Evolutionary conservation across 1,140 invertebrate genomes (phyloP).

Genomic region (Varroa destructor): DNA sequence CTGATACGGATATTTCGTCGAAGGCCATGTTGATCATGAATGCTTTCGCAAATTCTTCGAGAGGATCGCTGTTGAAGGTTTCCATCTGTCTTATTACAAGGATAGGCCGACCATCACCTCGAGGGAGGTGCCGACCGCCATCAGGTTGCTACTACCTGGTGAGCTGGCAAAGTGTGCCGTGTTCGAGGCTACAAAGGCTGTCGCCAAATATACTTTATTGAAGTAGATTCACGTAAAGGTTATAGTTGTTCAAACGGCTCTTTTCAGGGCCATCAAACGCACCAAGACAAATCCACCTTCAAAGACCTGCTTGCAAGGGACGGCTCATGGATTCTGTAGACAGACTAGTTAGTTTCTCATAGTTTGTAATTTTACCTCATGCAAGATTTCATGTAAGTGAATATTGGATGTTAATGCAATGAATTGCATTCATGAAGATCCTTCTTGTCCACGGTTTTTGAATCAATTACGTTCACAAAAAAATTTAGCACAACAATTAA

Average conservation of each 20-base stretch:
- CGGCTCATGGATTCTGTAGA: too few species aligned
- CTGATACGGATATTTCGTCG: constrained; percentile 52
- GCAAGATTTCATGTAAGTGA: too few species aligned
- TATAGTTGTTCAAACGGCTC: constrained; percentile 40
- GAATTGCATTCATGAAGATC: too few species aligned
- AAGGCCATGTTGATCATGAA: constrained; percentile 44
- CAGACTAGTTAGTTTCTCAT: too few species aligned
- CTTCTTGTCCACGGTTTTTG: too few species aligned
- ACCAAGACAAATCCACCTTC: too few species aligned
- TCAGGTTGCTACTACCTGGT: constrained; percentile 44
- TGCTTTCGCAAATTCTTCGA: constrained; percentile 41
- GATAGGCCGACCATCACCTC: constrained; percentile 49
- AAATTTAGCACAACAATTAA: too few species aligned
- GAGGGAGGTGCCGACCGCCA: constrained; percentile 46
- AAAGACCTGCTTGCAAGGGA: too few species aligned
- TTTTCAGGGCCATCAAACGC: constrained; percentile 32
- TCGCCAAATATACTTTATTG: constrained; percentile 47
- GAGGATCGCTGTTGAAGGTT: constrained; percentile 39
- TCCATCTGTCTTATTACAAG: constrained; percentile 38
- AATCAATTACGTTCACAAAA: too few species aligned
- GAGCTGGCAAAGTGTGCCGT: constrained; percentile 49
- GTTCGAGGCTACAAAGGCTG: constrained; percentile 47
- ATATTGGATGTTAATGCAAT: too few species aligned
- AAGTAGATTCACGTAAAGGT: constrained; percentile 44
- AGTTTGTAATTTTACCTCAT: too few species aligned